Conservation (phyloP, 1,140 invertebrate genomes). For the Stenopsyche tienmushanensis region DNA sequence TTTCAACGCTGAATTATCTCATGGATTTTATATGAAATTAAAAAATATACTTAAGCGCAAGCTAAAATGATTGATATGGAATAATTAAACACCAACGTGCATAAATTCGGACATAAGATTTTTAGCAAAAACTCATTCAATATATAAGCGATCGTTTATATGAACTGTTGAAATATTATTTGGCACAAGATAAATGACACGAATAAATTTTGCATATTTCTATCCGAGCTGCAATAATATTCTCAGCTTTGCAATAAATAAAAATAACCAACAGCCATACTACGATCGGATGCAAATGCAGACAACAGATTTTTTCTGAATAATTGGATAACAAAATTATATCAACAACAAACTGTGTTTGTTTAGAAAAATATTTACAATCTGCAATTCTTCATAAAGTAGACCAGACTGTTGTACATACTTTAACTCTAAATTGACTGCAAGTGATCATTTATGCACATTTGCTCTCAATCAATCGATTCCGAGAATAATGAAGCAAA, state of each 20-base stretch:
- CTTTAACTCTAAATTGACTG: no score
- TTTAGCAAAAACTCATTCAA: not conserved
- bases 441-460: no score
- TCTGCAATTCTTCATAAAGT: not conserved
- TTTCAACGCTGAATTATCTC: no score
- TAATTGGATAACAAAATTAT: not conserved
- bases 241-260: no score
- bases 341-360: not conserved
- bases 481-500: no score
- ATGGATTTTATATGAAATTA: no score
- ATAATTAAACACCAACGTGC: no score
- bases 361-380: not conserved
- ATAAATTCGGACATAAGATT: not conserved
- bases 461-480: no score
- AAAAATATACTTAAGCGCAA: no score
- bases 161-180: slow-evolving; percentile 20
- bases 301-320: not conserved
- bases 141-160: not conserved
- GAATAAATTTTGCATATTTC: not conserved
- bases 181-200: slow-evolving; percentile 9
- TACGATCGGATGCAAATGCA: not conserved
- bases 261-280: not conserved
- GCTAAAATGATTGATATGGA: no score
- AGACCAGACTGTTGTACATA: not conserved
- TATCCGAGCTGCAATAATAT: no score